phyloP scores from a whole-genome alignment of 2,888 invertebrate genomes.

The Latheticus oryzae region DNA sequence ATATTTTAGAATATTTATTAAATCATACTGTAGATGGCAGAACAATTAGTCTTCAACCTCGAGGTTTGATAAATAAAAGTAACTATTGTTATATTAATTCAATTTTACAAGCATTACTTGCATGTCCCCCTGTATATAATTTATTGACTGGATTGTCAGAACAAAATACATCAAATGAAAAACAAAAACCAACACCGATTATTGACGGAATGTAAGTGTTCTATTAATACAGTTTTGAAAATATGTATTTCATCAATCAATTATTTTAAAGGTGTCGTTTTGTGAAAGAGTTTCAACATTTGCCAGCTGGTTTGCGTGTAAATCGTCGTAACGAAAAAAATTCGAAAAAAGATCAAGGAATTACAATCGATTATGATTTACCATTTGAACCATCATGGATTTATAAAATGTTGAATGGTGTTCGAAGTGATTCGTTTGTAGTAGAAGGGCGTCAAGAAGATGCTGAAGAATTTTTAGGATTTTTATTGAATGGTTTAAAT shows the following conservation, averaged over 20 bases:
- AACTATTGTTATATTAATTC: constrained; percentile 98
- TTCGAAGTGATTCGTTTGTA: constrained; percentile 75
- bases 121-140: constrained; percentile 96
- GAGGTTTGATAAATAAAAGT: constrained; percentile 92
- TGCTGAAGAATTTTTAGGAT: constrained; percentile 96
- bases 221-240: not conserved
- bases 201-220: constrained; percentile 90
- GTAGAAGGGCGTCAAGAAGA: constrained; percentile 95
- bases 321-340: constrained; percentile 67
- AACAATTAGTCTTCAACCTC: constrained; percentile 83
- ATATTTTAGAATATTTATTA: constrained; percentile 74
- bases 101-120: constrained; percentile 91
- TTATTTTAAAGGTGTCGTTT: constrained; percentile 74
- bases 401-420: constrained; percentile 84
- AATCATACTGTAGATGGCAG: constrained; percentile 83
- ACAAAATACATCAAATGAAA: constrained; percentile 68
- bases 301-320: constrained; percentile 69
- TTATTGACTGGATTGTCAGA: constrained; percentile 83
- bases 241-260: constrained; percentile 11
- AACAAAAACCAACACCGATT: constrained; percentile 78
- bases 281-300: constrained; percentile 80
- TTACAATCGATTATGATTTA: constrained; percentile 74
- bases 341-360: constrained; percentile 66
- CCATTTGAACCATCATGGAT: constrained; percentile 92
- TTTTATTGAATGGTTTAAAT: constrained; percentile 91